Evolutionary conservation across 2,888 invertebrate genomes (phyloP), one percentile per base, ranked within the genome.

Genomic region (Pseudococcus jackbeardsleyi): DNA sequence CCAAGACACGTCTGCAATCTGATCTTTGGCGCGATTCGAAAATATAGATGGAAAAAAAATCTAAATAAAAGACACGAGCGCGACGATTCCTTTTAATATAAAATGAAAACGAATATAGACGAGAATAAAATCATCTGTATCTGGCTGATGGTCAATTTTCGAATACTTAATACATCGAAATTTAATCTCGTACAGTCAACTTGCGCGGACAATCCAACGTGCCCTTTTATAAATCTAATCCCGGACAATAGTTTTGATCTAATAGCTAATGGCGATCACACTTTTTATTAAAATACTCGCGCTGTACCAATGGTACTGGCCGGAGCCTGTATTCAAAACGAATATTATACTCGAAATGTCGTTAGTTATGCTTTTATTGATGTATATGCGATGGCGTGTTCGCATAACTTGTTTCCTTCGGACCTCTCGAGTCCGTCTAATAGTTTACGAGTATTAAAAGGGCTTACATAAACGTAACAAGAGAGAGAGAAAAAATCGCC

Each of bases 331-430:
- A 82, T 82, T 82, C 79, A 46, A 82, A 82, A 19, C 79, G 19
- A 46, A 82, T 82, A 82, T 33, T 33, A 11, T 72, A 82, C n/a
- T 82, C 46, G 79, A 82, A 72, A 82, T 82, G 79, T 72, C 19
- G 77, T 82, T 82, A 82, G 42, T 82, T 82, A 82, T 82, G 79
- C 79, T 82, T 82, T 82, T 82, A 46, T 82, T 82, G 42, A 82
- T 42, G 79, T 46, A 72, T 72, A 46, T 46, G 42, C 79, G 79
- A 42, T 46, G 79, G 46, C 9, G 11, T 46, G 19, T 82, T 42
- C 79, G 46, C 46, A 82, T 82, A 82, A 82, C 79, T 82, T 82
- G 33, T 82, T 42, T 42, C 22, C 46, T 46, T 46, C 46, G 19
- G 19, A 64, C 22, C 77, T 77, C 77, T 12, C 11, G 33, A 46